Evolutionary conservation across 2,888 invertebrate genomes (phyloP).

Genomic region (Heliconius cydno): DNA sequence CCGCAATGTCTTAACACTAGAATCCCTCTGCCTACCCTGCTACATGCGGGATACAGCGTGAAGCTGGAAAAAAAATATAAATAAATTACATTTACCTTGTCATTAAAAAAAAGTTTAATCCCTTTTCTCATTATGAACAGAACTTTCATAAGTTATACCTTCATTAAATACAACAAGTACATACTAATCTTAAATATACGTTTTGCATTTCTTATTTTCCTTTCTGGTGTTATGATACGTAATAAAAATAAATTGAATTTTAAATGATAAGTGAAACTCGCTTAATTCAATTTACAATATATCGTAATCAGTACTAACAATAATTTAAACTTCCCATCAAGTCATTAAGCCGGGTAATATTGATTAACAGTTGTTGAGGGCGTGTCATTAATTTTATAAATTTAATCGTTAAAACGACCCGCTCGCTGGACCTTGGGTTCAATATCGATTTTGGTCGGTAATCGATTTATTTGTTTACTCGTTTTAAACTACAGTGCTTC

Average conservation of each 20-base stretch:
- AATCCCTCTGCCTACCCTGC: no score
- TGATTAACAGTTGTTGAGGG: constrained; percentile 52
- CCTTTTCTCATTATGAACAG: not conserved
- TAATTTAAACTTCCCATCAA: constrained; percentile 24
- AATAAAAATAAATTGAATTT: constrained; percentile 20
- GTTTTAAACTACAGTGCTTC: not conserved
- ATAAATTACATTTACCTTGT: not conserved
- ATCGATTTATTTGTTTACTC: constrained; percentile 27
- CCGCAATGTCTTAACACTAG: no score
- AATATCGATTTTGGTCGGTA: constrained; percentile 40
- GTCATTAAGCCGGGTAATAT: constrained; percentile 47
- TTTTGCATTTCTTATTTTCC: constrained; percentile 3
- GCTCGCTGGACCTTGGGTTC: constrained; percentile 49
- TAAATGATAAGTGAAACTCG: constrained; percentile 23
- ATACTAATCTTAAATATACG: constrained; percentile 1
- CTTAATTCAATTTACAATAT: constrained; percentile 22
- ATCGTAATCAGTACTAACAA: constrained; percentile 15
- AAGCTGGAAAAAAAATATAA: no score
- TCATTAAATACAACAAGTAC: not conserved
- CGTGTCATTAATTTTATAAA: constrained; percentile 56
- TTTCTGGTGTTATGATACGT: constrained; percentile 11
- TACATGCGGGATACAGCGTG: no score
- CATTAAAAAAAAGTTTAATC: not conserved
- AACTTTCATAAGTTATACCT: not conserved
- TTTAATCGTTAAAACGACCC: constrained; percentile 49